Evolutionary conservation across 2,797 vertebrate genomes (phyloP).

Genomic region (Schizothorax lantsangensis): DNA sequence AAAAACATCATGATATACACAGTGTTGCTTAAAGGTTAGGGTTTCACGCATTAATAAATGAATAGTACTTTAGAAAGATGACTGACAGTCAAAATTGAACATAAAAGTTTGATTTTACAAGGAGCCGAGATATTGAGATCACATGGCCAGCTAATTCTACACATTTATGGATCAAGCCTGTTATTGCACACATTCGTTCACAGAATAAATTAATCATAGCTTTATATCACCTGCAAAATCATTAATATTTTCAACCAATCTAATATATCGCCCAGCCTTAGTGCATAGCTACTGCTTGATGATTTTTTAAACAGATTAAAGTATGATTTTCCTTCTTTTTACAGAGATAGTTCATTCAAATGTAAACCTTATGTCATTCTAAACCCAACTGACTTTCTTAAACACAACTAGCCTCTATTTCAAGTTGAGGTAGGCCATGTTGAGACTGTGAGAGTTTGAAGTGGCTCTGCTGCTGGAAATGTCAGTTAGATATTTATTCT

Average conservation of each 20-base stretch:
- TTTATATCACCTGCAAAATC: not conserved
- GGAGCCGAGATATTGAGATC: not conserved
- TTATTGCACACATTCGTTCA: no score
- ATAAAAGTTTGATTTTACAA: not conserved
- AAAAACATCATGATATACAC: not conserved
- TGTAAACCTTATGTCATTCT: not conserved
- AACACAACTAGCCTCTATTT: not conserved
- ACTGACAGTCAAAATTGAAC: not conserved
- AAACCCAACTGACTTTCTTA: not conserved
- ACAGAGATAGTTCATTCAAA: not conserved
- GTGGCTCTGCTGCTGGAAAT: not conserved
- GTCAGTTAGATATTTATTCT: slow-evolving; percentile 9
- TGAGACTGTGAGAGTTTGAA: not conserved
- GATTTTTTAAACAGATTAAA: not conserved
- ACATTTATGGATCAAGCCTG: not conserved
- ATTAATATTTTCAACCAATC: not conserved
- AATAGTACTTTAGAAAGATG: not conserved
- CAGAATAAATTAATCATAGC: not conserved
- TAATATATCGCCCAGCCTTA: not conserved
- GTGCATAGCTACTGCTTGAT: not conserved
- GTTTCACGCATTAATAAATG: not conserved
- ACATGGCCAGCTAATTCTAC: not conserved
- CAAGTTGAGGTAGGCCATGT: not conserved
- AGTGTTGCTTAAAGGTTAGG: not conserved
- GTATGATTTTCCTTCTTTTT: not conserved